Percentiles rank a stretch among this genome's conserved stretches.
phyloP scores from a whole-genome alignment of 2,113 vertebrate species.

The Melanocharis versteri region DNA sequence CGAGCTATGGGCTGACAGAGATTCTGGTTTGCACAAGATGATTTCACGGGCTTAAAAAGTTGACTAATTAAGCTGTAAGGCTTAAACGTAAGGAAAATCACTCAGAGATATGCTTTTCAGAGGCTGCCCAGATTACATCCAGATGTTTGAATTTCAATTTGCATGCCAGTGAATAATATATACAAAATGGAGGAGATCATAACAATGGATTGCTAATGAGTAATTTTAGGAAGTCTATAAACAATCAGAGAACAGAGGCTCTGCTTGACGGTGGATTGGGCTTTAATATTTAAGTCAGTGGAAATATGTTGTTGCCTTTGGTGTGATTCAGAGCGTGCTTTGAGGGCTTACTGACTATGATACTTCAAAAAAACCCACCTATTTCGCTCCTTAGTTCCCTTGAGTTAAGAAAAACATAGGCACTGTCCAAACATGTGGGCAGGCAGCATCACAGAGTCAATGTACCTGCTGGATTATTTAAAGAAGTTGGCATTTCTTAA shows the following conservation, averaged over 20 bases:
- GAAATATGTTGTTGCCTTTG: background rate
- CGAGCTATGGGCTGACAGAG: background rate
- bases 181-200: slow-evolving; percentile 52
- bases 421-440: background rate
- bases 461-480: background rate
- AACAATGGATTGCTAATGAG: slow-evolving; percentile 58
- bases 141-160: slow-evolving; percentile 53
- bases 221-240: slow-evolving; percentile 54
- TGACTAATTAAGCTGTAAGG: slow-evolving; percentile 21
- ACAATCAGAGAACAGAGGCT: background rate
- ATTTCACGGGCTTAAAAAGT: slow-evolving; percentile 18
- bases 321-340: background rate
- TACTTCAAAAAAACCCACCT: background rate
- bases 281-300: background rate
- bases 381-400: background rate
- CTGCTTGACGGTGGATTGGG: background rate
- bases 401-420: background rate
- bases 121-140: slow-evolving; percentile 45
- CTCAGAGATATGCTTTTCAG: slow-evolving; percentile 8
- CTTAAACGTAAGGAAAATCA: background rate
- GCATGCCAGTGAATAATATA: slow-evolving; percentile 43
- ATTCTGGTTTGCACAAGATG: background rate
- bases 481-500: background rate
- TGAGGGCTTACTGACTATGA: background rate
- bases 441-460: background rate